Evolutionary conservation across 1,140 invertebrate genomes (phyloP), one percentile per base, ranked within the genome.

Genomic region (Rhagoletis pomonella): DNA sequence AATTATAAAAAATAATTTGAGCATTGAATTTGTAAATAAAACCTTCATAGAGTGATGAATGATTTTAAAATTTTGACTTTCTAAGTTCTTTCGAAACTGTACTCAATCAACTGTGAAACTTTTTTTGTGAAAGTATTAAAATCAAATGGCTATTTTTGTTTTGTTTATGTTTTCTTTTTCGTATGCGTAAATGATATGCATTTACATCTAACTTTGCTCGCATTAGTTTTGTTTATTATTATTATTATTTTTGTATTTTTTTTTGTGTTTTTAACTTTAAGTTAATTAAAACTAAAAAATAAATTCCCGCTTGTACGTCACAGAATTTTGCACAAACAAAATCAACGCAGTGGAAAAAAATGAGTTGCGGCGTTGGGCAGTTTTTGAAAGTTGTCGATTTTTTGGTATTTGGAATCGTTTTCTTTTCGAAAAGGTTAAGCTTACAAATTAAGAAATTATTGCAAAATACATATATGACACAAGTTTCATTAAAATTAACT

Each of bases 381-480:
- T 81, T 81, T 81, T 58, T 81, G 47, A 81, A 55, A 19, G 39
- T 81, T 6, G 14, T 58, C 47, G 47, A 81, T n/a, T 47, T 55
- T 58, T 81, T 81, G 73, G 73, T 55, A n/a, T 29, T 55, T 81
- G 47, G 73, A 81, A 81, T 50, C 19, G 4, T 1, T 19, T 55
- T 50, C 29, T 81, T 19, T 0, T 67, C 64, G 29, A 67, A 67
- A 67, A 67, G 19, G 55, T 81, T 81, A 81, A 55, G 55, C 73
- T 81, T 81, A 81, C 17, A 50, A 29, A 67, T n/a, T 81, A 81
- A 81, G 73, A 55, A 81, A 81, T 81, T 81, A 81, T 81, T 81
- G 73, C 73, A 81, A 81, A 81, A 81, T 81, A 81, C 55, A 81
- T 81, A 81, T 81, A 81, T 81, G 73, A 81, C 73, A 81, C 73